Evolutionary conservation across 2,797 vertebrate species (phyloP), one percentile per base, ranked within the genome.

Genomic region (Phrynocephalus vlangalii): DNA sequence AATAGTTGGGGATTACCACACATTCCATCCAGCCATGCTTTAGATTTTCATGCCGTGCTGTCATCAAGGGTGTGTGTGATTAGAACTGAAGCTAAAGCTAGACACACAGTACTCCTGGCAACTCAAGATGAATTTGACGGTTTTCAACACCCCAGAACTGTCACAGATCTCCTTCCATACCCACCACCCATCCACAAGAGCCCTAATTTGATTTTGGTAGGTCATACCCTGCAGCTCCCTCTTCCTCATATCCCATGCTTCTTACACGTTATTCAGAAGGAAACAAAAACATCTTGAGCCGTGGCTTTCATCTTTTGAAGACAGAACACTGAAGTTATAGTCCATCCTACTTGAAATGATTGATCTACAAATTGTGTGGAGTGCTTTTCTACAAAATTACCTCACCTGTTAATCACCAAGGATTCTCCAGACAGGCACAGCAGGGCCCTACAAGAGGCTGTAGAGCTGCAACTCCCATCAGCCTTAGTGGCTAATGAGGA

Each of bases 1-100:
- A 87, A 70, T 90, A 76, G 81, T 87, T 72, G 85, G 72, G 0
- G 75, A 16, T 15, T 83, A 83, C 15, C 5, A 5, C 1, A 81
- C n/a, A 56, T 50, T 6, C 30, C 18, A 86, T 89, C 30, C 87
- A 33, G 26, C 33, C 81, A 52, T 18, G 0, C 5, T 72, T 63
- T 76, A 75, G 72, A 77, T 90, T 89, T 82, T 88, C 26, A 33
- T 50, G 4, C 82, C 5, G 1, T 26, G 79, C 85, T 82, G 3
- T 88, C 30, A 44, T 60, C 2, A 66, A 13, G 38, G 70, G 52
- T 79, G 66, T 50, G 26, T 73, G 26, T 60, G 52, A 79, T 26
- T 67, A 86, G 13, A 44, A 11, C 22, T 63, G 24, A 50, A 52
- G 28, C 44, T 52, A 15, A 71, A 82, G n/a, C 70, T 7, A 24